Evolutionary conservation across 2,888 invertebrate species (phyloP), one percentile per base, ranked within the genome.

Genomic region (Conchocele bisecta): DNA sequence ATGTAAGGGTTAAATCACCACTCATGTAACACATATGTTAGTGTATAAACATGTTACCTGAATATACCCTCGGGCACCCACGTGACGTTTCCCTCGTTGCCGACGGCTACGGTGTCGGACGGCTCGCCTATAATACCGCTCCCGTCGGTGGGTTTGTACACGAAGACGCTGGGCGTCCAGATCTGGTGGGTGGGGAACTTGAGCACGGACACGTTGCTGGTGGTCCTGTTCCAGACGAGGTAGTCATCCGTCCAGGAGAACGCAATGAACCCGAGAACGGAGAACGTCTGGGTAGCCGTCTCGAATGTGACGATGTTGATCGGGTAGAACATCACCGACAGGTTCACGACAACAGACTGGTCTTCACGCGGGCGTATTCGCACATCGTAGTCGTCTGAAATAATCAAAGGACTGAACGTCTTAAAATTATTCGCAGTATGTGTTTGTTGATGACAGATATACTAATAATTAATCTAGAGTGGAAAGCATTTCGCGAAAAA

Each of bases 121-220:
- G 2, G 4, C 11, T 51, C 33, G 3, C 51, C 51, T 17, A 51
- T 35, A 11, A 33, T 51, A 22, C 51, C 35, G 9, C 35, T 35
- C 20, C 51, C 51, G 26, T 3, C 31, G 22, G 31, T 33, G 9
- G 72, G 61, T 63, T 76, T 76, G 3, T 59, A 50, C 15, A 76
- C 66, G 20, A 76, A 72, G 9, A 76, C 26, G 31, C 65, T 72
- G n/a, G 76, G 76, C 28, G 42, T 65, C 76, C 76, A 76, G n/a
- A 76, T 68, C 44, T 76, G 51, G 4, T 56, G 44, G 13, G 66
- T 35, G 0, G 76, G 72, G 7, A 76, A 44, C 46, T 76, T 76
- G 17, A 76, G 42, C 4, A 44, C 33, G 7, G 59, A 44, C 2
- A 61, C 67, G 11, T 46, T 42, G 0, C 57, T 50, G 26, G 61